phyloP scores from a whole-genome alignment of 2,113 vertebrate species.

The Perccottus glenii region DNA sequence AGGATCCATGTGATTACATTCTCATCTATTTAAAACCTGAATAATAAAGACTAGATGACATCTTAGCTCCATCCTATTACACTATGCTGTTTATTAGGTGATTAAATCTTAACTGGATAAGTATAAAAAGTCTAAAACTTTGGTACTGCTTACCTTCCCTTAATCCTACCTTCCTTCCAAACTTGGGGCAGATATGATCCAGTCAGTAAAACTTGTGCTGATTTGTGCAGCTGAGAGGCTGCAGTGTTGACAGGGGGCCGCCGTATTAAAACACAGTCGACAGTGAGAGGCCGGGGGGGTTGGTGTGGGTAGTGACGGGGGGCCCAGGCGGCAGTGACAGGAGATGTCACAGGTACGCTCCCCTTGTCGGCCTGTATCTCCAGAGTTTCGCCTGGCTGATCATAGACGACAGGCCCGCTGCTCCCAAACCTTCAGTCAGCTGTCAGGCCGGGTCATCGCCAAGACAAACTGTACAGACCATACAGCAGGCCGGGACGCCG shows the following conservation, averaged over 20 bases:
- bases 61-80: too few relatives aligned
- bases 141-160: background rate
- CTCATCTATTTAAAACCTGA: too few relatives aligned
- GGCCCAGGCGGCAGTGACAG: constrained; percentile 58
- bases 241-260: constrained; percentile 5
- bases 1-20: too few relatives aligned
- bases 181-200: background rate
- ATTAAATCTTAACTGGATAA: too few relatives aligned
- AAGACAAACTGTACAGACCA: constrained; percentile 37
- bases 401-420: constrained; percentile 70
- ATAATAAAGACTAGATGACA: too few relatives aligned
- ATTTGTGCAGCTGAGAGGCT: constrained; percentile 10
- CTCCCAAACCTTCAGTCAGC: constrained; percentile 77
- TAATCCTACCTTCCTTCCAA: background rate
- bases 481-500: constrained; percentile 26
- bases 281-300: constrained; percentile 12
- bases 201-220: constrained; percentile 7
- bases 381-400: constrained; percentile 76
- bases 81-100: too few relatives aligned
- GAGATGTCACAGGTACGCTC: constrained; percentile 70
- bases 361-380: constrained; percentile 57
- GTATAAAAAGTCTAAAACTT: too few relatives aligned
- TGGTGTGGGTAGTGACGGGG: constrained; percentile 48
- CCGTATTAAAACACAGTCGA: too few relatives aligned
- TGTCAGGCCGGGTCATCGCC: constrained; percentile 73